Percentiles rank a stretch among this genome's conserved stretches.
Evolutionary conservation across 2,797 vertebrate species (phyloP).

Genomic region (Ispidina picta): DNA sequence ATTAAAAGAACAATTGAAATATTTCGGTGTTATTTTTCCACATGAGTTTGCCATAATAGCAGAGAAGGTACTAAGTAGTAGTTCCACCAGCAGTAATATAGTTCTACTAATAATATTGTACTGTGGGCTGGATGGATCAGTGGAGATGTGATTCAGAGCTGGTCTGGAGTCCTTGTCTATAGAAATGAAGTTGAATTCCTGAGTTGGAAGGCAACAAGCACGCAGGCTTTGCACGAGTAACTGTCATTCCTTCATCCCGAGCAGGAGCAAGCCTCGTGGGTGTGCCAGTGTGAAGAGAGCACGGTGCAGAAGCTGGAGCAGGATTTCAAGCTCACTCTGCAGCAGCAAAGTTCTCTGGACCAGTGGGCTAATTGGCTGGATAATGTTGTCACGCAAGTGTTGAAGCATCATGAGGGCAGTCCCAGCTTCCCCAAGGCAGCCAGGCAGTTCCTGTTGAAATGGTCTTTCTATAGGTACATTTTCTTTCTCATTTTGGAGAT

Average conservation of each 20-base stretch:
- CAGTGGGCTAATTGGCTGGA: constrained; percentile 98
- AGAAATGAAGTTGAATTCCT: not conserved
- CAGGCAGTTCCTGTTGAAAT: constrained; percentile 96
- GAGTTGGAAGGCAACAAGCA: not conserved
- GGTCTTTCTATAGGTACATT: constrained; percentile 96
- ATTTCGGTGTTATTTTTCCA: not conserved
- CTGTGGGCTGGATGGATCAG: not conserved
- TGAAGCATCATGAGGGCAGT: constrained; percentile 92
- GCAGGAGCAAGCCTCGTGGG: constrained; percentile 98
- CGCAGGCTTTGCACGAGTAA: not conserved
- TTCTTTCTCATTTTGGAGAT: not conserved
- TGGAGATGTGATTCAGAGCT: not conserved
- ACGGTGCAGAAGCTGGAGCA: constrained; percentile 96
- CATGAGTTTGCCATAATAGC: not conserved
- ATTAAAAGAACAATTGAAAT: not conserved
- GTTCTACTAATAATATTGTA: not conserved
- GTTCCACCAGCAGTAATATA: not conserved
- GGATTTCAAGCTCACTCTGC: constrained; percentile 96
- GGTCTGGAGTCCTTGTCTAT: not conserved
- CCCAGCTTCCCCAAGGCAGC: constrained; percentile 94
- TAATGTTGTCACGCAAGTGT: constrained; percentile 91
- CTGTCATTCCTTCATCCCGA: not conserved
- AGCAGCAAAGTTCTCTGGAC: constrained; percentile 98
- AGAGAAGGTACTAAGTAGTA: not conserved
- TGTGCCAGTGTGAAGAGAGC: constrained; percentile 97